Evolutionary conservation across 2,888 invertebrate genomes (phyloP), one percentile per base, ranked within the genome.

Genomic region (Dusona sp.): DNA sequence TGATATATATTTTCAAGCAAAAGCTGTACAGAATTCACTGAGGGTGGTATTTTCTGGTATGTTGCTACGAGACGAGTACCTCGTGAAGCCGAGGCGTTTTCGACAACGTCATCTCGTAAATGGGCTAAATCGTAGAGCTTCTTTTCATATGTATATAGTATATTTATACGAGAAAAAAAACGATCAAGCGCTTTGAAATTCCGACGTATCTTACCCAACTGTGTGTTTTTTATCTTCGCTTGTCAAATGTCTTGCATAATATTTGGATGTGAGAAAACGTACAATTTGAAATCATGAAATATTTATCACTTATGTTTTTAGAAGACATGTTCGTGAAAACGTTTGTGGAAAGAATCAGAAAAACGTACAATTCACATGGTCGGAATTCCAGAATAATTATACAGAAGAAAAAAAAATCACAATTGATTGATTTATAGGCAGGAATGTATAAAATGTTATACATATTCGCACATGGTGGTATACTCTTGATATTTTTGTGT

Each of bases 41-140:
- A 29, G 33, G 38, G 25, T 74, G 25, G 8, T 38, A 54, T 75
- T 75, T 42, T 75, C 13, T 13, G 29, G 42, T 75, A 38, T 22
- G 73, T 74, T 74, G 73, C 73, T 74, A 57, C 57, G 73, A 38
- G 57, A 74, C 51, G 73, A 57, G 36, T 73, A 36, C n/a, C 73
- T 54, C 38, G 36, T 36, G 54, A 54, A 36, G 22, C n/a, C 38
- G 54, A 38, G 54, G 54, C 33, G 33, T 51, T 51, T n/a, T 51
- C n/a, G 22, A 38, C 22, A 38, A 36, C 67, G 73, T 54, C 54
- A 25, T 22, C 73, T 38, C 38, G 38, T 74, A 57, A 74, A 74
- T 74, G 73, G 33, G 22, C 38, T 57, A 16, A 38, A 74, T 74
- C 57, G 16, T 33, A 13, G 36, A 29, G 25, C 25, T 51, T 42